Conservation (phyloP, 2,888 invertebrate species). For the Acrocyrtus sp. region DNA sequence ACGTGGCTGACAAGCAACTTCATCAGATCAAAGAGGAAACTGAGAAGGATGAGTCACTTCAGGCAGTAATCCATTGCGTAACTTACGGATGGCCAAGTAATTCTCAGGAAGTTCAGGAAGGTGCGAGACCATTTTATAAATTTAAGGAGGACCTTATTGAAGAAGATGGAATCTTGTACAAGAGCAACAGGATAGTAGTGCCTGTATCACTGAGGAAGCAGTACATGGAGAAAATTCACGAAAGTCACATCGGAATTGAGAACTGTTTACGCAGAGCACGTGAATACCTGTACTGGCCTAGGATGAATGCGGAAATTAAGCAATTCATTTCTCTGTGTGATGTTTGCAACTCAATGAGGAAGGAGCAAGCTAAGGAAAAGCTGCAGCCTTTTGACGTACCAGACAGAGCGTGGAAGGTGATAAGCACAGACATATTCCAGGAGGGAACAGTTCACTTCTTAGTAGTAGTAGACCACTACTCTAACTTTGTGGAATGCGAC, state of each 20-base stretch:
- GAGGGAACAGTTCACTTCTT: slow-evolving; percentile 34
- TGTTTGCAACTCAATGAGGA: slow-evolving; percentile 1
- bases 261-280: slow-evolving; percentile 35
- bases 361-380: slow-evolving; percentile 25
- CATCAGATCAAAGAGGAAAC: no score
- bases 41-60: no score
- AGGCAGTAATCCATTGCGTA: no score
- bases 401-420: slow-evolving; percentile 49
- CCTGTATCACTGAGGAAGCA: slow-evolving; percentile 10
- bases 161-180: slow-evolving; percentile 48
- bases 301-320: slow-evolving; percentile 24
- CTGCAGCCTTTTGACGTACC: slow-evolving; percentile 51
- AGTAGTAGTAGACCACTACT: slow-evolving; percentile 59
- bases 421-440: slow-evolving; percentile 55
- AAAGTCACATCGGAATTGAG: slow-evolving; percentile 41
- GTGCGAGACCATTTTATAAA: slow-evolving; percentile 19
- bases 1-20: no score
- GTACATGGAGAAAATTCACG: slow-evolving; percentile 30
- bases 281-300: slow-evolving; percentile 49
- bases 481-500: slow-evolving; percentile 59
- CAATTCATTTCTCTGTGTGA: slow-evolving; percentile 9
- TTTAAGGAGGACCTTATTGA: slow-evolving; percentile 26
- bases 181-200: slow-evolving; percentile 33
- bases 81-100: slow-evolving; percentile 28
- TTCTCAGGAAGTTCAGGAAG: no score